Conservation (phyloP, 2,888 invertebrate genomes). For the Coelogynopora nodosa region DNA sequence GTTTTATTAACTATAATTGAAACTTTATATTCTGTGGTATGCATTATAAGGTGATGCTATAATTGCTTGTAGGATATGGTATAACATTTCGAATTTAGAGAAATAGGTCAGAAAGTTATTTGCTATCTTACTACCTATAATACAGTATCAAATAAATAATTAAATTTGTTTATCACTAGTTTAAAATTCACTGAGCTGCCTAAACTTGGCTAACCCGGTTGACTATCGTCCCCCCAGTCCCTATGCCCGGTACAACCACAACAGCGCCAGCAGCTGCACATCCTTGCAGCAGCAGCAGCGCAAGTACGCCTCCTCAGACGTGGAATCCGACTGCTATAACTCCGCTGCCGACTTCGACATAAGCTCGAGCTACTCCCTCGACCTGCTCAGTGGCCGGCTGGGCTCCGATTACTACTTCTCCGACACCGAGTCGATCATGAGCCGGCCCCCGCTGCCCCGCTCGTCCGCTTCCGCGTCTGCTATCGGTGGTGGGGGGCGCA, state of each 20-base stretch:
- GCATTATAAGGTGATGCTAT: too few relatives aligned
- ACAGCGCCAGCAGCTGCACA: background rate
- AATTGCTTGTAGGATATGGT: too few relatives aligned
- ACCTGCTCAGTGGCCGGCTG: background rate
- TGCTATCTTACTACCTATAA: too few relatives aligned
- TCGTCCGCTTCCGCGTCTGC: too few relatives aligned
- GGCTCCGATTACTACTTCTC: constrained; percentile 11
- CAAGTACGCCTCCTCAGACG: constrained; percentile 29
- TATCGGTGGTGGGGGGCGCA: constrained; percentile 4
- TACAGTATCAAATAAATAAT: too few relatives aligned
- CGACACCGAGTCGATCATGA: constrained; percentile 3
- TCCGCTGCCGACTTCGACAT: background rate
- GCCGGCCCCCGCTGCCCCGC: background rate
- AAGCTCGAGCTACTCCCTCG: background rate
- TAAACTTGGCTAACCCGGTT: too few relatives aligned
- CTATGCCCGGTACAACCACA: background rate
- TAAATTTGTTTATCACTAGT: too few relatives aligned
- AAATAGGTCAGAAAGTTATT: too few relatives aligned
- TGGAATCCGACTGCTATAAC: background rate
- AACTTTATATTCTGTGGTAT: too few relatives aligned
- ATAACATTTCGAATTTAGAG: too few relatives aligned
- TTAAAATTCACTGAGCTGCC: too few relatives aligned
- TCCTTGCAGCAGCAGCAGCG: background rate
- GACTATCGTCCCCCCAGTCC: background rate
- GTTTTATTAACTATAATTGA: too few relatives aligned